Evolutionary conservation across 2,113 vertebrate species (phyloP).

Genomic region (Lepisosteus oculatus): DNA sequence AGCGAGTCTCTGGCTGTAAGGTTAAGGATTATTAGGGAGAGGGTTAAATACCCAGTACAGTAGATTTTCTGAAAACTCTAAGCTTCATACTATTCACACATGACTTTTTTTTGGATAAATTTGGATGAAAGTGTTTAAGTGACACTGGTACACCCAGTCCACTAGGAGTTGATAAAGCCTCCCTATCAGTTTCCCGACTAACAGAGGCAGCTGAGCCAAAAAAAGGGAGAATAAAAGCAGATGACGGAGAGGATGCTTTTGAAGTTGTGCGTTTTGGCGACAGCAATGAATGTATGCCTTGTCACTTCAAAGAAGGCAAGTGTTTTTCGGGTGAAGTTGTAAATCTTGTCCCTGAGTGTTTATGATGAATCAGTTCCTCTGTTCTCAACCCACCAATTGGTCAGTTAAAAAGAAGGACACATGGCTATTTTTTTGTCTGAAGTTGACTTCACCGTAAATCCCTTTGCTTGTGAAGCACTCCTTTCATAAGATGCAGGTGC

Average conservation of each 20-base stretch:
- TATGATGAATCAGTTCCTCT: constrained; percentile 12
- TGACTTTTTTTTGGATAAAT: too few relatives aligned
- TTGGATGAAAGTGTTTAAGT: too few relatives aligned
- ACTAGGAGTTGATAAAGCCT: neutral
- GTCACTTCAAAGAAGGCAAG: constrained; percentile 43
- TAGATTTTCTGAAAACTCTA: too few relatives aligned
- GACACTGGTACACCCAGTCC: neutral
- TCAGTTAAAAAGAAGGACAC: neutral
- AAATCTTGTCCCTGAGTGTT: neutral
- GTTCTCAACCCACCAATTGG: neutral
- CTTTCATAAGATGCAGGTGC: neutral
- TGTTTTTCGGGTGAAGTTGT: neutral
- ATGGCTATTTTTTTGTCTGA: neutral
- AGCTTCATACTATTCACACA: too few relatives aligned
- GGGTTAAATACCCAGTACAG: too few relatives aligned
- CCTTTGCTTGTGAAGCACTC: neutral
- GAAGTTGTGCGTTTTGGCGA: constrained; percentile 42
- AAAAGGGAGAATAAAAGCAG: constrained; percentile 24
- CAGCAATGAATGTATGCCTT: constrained; percentile 38
- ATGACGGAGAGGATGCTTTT: constrained; percentile 38
- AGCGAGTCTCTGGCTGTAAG: too few relatives aligned
- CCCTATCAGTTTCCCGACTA: neutral
- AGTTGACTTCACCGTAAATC: neutral
- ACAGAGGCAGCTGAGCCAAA: neutral
- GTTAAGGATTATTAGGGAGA: too few relatives aligned